A percentile compares a stretch with the other conserved stretches of the same genome.
Evolutionary conservation across 2,888 invertebrate genomes (phyloP).

Genomic region (Drosophila ustulata): DNA sequence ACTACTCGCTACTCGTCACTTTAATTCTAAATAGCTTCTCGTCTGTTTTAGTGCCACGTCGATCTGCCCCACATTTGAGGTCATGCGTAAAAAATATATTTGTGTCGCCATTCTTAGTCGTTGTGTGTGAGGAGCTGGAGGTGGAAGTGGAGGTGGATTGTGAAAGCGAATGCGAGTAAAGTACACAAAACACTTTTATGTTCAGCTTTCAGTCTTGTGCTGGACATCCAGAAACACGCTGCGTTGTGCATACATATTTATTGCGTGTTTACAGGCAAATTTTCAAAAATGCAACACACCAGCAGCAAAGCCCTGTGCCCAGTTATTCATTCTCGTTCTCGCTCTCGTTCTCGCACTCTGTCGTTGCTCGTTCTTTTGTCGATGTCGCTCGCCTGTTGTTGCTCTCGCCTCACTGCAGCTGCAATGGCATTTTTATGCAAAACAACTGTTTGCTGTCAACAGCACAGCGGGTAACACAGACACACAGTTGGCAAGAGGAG

Average conservation of each 20-base stretch:
- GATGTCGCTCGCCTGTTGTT: not conserved
- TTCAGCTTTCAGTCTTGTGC: slow-evolving; percentile 23
- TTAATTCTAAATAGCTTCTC: not conserved
- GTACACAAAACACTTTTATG: slow-evolving; percentile 20
- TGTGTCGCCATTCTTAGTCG: not conserved
- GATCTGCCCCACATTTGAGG: no score
- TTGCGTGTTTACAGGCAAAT: slow-evolving; percentile 58
- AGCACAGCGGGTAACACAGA: slow-evolving; percentile 60
- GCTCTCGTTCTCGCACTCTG: not conserved
- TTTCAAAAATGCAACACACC: slow-evolving; percentile 46
- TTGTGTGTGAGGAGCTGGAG: not conserved
- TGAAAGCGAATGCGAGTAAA: not conserved
- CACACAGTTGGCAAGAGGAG: not conserved
- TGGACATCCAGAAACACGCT: slow-evolving; percentile 10
- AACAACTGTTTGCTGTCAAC: slow-evolving; percentile 80
- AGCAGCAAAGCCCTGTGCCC: slow-evolving; percentile 13
- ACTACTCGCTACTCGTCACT: not conserved
- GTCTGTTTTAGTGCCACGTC: not conserved
- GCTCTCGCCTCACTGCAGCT: slow-evolving; percentile 52
- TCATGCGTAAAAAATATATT: not conserved
- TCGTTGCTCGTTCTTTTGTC: slow-evolving; percentile 4
- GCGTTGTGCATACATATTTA: slow-evolving; percentile 53
- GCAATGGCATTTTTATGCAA: slow-evolving; percentile 79
- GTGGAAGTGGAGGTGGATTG: not conserved
- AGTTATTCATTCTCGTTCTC: slow-evolving; percentile 2